Conservation (phyloP, 2,797 vertebrate species). For the Spinus pinus region DNA sequence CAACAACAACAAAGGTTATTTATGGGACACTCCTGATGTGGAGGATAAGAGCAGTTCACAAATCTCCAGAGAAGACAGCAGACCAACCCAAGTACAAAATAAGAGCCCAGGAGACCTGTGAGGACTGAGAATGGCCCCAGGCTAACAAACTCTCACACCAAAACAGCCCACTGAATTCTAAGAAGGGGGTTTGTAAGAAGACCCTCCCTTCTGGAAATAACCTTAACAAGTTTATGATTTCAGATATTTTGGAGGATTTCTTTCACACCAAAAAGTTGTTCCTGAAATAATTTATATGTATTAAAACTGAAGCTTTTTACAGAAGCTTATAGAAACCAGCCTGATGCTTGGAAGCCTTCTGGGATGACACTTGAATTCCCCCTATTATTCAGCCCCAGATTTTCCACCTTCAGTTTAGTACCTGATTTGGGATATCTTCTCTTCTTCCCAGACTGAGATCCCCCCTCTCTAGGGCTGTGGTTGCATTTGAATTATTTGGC, state of each 20-base stretch:
- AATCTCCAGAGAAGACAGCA: background rate
- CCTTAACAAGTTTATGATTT: background rate
- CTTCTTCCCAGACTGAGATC: background rate
- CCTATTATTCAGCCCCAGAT: background rate
- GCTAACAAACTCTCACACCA: background rate
- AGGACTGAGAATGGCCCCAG: background rate
- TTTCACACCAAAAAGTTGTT: background rate
- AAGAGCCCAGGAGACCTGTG: background rate
- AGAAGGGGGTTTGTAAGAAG: background rate
- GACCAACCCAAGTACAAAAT: background rate
- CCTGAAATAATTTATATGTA: background rate
- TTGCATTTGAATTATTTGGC: background rate
- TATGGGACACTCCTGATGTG: background rate
- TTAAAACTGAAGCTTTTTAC: background rate
- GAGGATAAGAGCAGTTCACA: background rate
- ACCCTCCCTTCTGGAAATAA: background rate
- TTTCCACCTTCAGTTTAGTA: background rate
- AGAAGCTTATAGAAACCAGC: background rate
- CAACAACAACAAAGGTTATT: background rate
- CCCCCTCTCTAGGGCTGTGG: background rate
- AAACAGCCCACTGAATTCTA: background rate
- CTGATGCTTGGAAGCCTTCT: background rate
- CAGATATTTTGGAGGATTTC: background rate
- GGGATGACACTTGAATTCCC: background rate
- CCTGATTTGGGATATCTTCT: background rate